Evolutionary conservation across 2,113 vertebrate genomes (phyloP).

Genomic region (Hemiprocne comata): DNA sequence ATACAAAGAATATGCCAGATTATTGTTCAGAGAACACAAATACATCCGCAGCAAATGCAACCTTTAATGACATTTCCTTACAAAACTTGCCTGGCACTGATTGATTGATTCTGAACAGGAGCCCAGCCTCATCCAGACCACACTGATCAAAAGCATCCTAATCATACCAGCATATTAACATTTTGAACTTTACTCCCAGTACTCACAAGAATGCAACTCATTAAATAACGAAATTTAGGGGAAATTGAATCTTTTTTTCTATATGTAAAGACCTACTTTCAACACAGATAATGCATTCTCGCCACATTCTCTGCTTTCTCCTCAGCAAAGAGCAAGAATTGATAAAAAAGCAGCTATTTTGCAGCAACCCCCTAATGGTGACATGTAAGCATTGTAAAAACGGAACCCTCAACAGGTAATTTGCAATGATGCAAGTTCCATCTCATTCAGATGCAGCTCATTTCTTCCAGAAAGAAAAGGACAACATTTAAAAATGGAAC

Average conservation of each 20-base stretch:
- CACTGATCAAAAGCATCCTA: conserved; percentile 19
- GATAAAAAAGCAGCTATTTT: background rate
- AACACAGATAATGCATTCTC: background rate
- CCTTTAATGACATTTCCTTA: background rate
- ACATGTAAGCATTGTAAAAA: background rate
- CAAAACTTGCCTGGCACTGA: background rate
- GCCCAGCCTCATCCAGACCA: background rate
- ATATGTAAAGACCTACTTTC: background rate
- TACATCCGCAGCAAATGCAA: background rate
- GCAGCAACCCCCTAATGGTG: background rate
- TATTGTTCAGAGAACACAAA: background rate
- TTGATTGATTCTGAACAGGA: background rate
- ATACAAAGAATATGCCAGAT: background rate
- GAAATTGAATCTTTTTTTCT: background rate
- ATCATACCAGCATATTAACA: conserved; percentile 6
- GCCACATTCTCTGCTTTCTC: background rate
- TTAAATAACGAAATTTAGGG: background rate
- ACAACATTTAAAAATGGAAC: background rate
- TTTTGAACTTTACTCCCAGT: conserved; percentile 20
- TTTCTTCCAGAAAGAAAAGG: background rate
- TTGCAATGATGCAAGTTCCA: background rate
- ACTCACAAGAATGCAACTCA: background rate
- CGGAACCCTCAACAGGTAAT: background rate
- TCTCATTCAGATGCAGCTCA: background rate
- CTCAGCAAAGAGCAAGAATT: background rate